Conservation (phyloP, 2,113 vertebrate species). For the Pipa parva region DNA sequence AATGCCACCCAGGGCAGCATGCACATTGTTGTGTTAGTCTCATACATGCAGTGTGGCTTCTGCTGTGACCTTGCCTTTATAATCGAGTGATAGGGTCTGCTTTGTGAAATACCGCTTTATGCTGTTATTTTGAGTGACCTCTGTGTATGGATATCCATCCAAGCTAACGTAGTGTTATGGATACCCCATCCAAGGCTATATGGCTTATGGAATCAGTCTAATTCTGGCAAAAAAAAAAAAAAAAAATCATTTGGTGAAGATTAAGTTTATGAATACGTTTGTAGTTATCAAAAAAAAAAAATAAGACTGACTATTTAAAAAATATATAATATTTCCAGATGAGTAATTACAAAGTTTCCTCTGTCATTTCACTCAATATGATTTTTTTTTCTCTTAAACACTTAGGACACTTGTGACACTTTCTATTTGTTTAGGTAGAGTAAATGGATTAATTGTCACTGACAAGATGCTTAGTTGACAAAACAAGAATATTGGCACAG, state of each 20-base stretch:
- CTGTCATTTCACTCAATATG: background rate
- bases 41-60: background rate
- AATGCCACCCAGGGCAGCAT: background rate
- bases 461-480: constrained; percentile 51
- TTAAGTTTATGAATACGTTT: too few relatives aligned
- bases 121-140: background rate
- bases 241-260: too few relatives aligned
- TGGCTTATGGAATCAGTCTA: too few relatives aligned
- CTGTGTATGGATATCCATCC: background rate
- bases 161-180: too few relatives aligned
- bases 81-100: background rate
- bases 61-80: constrained; percentile 13
- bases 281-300: too few relatives aligned
- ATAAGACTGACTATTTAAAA: background rate
- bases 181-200: too few relatives aligned
- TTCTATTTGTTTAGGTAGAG: constrained; percentile 49
- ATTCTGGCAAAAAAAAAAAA: too few relatives aligned
- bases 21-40: background rate
- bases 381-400: background rate
- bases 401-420: background rate
- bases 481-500: constrained; percentile 48
- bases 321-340: too few relatives aligned
- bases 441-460: constrained; percentile 59
- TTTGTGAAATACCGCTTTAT: background rate
- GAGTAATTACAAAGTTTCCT: too few relatives aligned